Evolutionary conservation across 2,797 vertebrate species (phyloP).

Genomic region (Eurystomus glaucurus): DNA sequence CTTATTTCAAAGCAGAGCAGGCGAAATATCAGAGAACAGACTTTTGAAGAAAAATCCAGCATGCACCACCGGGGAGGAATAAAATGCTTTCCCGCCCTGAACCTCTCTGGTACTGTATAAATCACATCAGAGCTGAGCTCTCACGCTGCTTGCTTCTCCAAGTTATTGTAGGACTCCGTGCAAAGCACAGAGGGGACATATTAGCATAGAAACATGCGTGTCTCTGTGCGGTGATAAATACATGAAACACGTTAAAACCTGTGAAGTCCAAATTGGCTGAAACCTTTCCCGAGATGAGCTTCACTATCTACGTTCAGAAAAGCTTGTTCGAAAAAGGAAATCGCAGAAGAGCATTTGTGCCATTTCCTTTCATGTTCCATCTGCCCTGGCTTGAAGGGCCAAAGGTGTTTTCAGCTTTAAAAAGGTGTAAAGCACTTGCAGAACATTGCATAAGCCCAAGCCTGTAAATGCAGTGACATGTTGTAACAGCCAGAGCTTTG

Average conservation of each 20-base stretch:
- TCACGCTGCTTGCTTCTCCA: background rate
- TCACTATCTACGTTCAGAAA: background rate
- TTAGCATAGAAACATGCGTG: background rate
- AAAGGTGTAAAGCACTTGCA: background rate
- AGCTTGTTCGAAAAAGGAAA: background rate
- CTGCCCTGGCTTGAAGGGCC: background rate
- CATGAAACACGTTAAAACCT: background rate
- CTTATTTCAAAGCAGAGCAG: slow-evolving; percentile 44
- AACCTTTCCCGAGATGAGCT: background rate
- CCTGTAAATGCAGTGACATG: background rate
- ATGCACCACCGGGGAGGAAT: background rate
- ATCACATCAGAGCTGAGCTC: slow-evolving; percentile 25
- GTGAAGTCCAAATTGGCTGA: background rate
- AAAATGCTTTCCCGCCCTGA: slow-evolving; percentile 32
- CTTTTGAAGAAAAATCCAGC: slow-evolving; percentile 23
- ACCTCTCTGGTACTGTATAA: slow-evolving; percentile 31
- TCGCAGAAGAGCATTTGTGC: background rate
- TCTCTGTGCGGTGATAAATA: background rate
- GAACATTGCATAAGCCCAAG: background rate
- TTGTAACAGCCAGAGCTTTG: background rate
- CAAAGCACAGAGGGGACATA: background rate
- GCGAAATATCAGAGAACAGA: slow-evolving; percentile 50
- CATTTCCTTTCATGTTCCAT: background rate
- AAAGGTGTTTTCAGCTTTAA: background rate
- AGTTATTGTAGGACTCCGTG: background rate